These are phyloP conservation scores for Aphelocoma californica DNA, from an alignment of 2,797 vertebrate genomes.

Conservation along the genomic window DNA sequence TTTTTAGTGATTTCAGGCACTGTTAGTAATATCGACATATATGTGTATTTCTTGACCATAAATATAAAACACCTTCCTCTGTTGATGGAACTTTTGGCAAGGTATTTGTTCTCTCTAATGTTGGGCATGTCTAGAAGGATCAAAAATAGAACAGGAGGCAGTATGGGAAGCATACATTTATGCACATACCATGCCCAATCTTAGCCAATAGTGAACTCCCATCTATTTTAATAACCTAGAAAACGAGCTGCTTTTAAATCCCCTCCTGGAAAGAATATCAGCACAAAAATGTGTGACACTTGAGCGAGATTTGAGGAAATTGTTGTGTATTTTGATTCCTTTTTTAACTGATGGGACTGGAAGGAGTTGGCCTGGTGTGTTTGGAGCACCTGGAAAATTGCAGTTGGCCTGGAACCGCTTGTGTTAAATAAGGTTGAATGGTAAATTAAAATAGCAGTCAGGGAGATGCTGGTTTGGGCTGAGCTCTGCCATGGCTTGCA, in stretches of 20 bases:
- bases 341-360: not conserved
- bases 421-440: not conserved
- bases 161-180: not conserved
- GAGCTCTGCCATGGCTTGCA: not conserved
- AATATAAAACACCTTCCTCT: slow-evolving; percentile 2
- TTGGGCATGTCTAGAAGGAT: not conserved
- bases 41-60: not conserved
- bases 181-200: not conserved
- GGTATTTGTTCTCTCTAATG: not conserved
- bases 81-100: slow-evolving; percentile 23
- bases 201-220: not conserved
- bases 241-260: slow-evolving; percentile 33
- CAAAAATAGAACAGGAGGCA: slow-evolving; percentile 18
- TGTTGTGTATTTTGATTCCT: slow-evolving; percentile 7
- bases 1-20: not conserved
- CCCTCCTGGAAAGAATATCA: not conserved
- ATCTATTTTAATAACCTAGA: slow-evolving; percentile 29
- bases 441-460: not conserved
- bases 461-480: not conserved
- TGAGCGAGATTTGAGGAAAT: not conserved
- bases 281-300: not conserved
- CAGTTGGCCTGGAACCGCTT: not conserved
- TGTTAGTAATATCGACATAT: not conserved
- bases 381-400: slow-evolving; percentile 7
- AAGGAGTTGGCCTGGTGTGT: not conserved